Evolutionary conservation across 2,113 vertebrate genomes (phyloP).

Genomic region (Aspiorhynchus laticeps): DNA sequence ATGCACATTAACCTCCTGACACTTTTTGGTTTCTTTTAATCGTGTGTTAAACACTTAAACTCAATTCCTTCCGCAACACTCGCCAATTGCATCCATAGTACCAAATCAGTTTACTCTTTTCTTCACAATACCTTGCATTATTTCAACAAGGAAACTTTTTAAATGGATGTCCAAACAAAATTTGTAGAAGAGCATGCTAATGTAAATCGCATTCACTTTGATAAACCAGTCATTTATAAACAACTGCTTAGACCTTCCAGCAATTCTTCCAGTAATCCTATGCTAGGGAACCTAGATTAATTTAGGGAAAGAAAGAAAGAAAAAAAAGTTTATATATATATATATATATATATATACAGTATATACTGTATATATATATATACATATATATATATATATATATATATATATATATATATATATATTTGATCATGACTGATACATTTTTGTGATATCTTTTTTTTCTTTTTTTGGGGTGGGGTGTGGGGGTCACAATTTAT

Average conservation of each 20-base stretch:
- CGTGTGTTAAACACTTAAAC: not conserved
- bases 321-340: no score
- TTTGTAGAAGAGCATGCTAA: not conserved
- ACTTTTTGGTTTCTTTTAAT: not conserved
- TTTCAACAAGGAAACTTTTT: not conserved
- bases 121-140: not conserved
- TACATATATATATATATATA: no score
- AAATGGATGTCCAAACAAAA: not conserved
- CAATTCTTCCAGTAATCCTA: not conserved
- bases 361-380: no score
- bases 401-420: no score
- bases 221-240: not conserved
- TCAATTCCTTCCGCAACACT: not conserved
- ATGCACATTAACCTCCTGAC: not conserved
- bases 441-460: no score
- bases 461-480: no score
- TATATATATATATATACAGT: no score
- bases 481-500: no score
- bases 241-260: not conserved
- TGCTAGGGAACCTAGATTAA: not conserved
- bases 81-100: not conserved
- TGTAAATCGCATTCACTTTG: not conserved
- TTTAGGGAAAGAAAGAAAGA: no score
- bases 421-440: no score
- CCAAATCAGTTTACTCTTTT: not conserved